phyloP scores from a whole-genome alignment of 2,888 invertebrate species.

The Pecten maximus region DNA sequence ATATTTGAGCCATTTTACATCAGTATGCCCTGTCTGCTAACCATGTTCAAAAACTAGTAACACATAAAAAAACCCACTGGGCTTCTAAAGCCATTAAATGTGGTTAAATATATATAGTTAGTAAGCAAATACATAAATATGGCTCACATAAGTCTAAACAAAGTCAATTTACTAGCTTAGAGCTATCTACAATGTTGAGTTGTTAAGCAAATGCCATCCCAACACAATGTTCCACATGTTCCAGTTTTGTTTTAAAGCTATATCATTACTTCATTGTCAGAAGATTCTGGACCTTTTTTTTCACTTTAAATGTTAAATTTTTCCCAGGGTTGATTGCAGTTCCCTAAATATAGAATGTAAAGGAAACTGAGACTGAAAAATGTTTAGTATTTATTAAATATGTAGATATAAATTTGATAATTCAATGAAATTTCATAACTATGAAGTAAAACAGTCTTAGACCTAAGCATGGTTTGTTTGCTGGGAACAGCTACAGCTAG shows the following conservation, averaged over 20 bases:
- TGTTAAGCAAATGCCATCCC: background rate
- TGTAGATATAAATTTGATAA: too few relatives aligned
- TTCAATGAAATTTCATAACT: too few relatives aligned
- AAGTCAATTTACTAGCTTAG: background rate
- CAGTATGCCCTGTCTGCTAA: background rate
- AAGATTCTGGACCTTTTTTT: background rate
- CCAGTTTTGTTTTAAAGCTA: background rate
- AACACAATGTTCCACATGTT: background rate
- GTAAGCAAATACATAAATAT: background rate
- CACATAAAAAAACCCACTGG: background rate
- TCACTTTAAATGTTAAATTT: too few relatives aligned
- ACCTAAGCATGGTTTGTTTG: too few relatives aligned
- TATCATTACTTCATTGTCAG: background rate
- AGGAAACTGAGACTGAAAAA: too few relatives aligned
- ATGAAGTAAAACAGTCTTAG: too few relatives aligned
- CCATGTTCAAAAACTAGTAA: background rate
- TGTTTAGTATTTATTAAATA: too few relatives aligned
- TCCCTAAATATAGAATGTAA: too few relatives aligned
- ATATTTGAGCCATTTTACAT: slow-evolving; percentile 17
- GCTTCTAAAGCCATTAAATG: background rate
- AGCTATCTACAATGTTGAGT: background rate
- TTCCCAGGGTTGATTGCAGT: too few relatives aligned
- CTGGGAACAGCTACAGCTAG: too few relatives aligned
- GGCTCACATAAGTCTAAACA: background rate
- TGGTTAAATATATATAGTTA: background rate